These are phyloP conservation scores for Epizoanthus fatuus DNA, from an alignment of 92 coral and sea anemone genomes.

Conservation along the genomic window DNA sequence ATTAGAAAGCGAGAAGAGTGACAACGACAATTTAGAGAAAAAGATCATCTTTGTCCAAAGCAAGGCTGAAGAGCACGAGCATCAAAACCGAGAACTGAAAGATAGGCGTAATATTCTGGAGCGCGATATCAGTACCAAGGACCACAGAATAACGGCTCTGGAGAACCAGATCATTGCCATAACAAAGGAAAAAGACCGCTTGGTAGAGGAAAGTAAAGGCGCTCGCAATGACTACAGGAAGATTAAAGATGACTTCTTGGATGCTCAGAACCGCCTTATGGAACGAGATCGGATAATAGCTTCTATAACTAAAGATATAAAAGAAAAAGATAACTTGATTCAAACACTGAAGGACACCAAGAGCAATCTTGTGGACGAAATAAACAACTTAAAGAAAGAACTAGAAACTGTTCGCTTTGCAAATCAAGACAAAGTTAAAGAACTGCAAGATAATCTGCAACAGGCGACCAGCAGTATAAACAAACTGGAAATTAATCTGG, in stretches of 20 bases:
- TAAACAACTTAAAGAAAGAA: slow-evolving; percentile 82
- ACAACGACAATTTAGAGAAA: slow-evolving; percentile 84
- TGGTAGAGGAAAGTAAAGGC: slow-evolving; percentile 72
- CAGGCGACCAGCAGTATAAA: slow-evolving; percentile 77
- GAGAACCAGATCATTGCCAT: slow-evolving; percentile 82
- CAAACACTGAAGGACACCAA: slow-evolving; percentile 85
- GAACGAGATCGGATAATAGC: slow-evolving; percentile 88
- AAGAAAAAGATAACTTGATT: slow-evolving; percentile 79
- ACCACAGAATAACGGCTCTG: slow-evolving; percentile 78
- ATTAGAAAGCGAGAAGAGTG: slow-evolving; percentile 72
- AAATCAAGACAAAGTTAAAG: slow-evolving; percentile 86
- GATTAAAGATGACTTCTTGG: slow-evolving; percentile 83
- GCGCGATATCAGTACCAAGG: slow-evolving; percentile 79
- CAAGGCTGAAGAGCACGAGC: slow-evolving; percentile 73
- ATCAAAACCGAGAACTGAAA: slow-evolving; percentile 78
- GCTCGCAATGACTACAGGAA: slow-evolving; percentile 87
- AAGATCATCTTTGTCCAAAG: slow-evolving; percentile 65
- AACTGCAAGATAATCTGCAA: slow-evolving; percentile 87
- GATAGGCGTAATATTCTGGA: slow-evolving; percentile 83
- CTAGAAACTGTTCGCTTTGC: slow-evolving; percentile 85
- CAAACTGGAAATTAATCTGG: slow-evolving; percentile 76
- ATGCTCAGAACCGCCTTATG: slow-evolving; percentile 76
- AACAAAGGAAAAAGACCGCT: slow-evolving; percentile 86
- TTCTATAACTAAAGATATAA: slow-evolving; percentile 80
- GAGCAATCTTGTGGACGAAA: slow-evolving; percentile 74